Base-by-base conservation (phyloP, 1,140 invertebrate genomes). In the Rhagoletis zephyria region DNA sequence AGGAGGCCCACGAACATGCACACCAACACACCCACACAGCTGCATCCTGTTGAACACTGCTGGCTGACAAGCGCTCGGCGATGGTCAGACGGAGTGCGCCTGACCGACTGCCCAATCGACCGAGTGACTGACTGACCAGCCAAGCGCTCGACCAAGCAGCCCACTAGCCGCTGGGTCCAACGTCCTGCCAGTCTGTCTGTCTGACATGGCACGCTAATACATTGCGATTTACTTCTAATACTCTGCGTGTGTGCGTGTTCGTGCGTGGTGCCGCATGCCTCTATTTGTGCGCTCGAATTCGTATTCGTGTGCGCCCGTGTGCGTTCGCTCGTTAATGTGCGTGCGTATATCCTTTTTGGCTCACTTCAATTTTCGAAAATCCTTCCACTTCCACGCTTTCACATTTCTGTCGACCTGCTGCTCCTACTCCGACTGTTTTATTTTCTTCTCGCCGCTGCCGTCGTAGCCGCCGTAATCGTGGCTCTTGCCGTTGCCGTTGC, bases 161-260 rank as follows among this genome's bases (percentile, higher is more conserved):
- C 2, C 45, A 48, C 7, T 74, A n/a, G 70, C 4, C 40, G 42
- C 70, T 16, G 70, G 14, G 42, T 45, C 70, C 70, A 48, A 51
- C 45, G 70, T 74, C 14, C 70, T 51, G 70, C 70, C 70, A 74
- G 70, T 74, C 70, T 48, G 70, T 74, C 70, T 74, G 70, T 74
- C 70, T 74, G 16, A 40, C 14, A 16, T 48, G 45, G 40, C 45
- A 4, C 30, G 3, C n/a, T 9, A 40, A 67, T 67, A 40, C 42
- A 48, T 48, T 19, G 30, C 30, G 1, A 48, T 48, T 56, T 74
- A 14, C 16, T 12, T 74, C 1, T 16, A 30, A 30, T 30, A 1
- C 30, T 48, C 14, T 74, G 5, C 40, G 67, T 74, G 40, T 10
- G 12, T n/a, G 61, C 61, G 61, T 63, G 30, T 45, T 70, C 67